phyloP scores from a whole-genome alignment of 2,888 invertebrate genomes.

The Sesia bembeciformis region DNA sequence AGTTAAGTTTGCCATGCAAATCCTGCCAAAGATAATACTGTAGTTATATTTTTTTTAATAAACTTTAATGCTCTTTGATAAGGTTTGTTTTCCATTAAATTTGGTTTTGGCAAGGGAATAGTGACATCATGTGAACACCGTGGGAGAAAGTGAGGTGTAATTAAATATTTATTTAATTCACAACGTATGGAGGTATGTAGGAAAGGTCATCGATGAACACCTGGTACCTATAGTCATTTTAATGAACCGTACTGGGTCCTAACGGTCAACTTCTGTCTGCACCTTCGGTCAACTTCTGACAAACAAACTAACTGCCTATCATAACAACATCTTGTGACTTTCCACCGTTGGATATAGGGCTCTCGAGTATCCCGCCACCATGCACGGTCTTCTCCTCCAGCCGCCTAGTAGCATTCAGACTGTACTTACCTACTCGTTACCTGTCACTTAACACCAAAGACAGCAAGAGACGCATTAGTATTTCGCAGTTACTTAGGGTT shows the following conservation, averaged over 20 bases:
- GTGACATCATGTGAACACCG: background rate
- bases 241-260: no score
- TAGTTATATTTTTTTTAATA: background rate
- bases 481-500: no score
- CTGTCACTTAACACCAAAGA: no score
- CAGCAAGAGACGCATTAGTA: no score
- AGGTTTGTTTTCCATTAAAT: background rate
- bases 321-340: no score
- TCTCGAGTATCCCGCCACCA: background rate
- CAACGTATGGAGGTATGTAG: background rate
- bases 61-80: background rate
- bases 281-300: no score
- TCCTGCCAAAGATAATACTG: background rate
- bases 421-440: no score
- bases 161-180: background rate
- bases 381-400: background rate
- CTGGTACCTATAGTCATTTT: no score
- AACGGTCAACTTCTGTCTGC: no score
- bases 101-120: background rate
- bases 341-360: no score
- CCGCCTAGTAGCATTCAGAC: no score
- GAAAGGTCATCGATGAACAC: slow-evolving; percentile 3
- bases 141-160: background rate
- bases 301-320: no score
- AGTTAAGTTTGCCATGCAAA: background rate